phyloP scores from a whole-genome alignment of 1,140 invertebrate genomes.

The Penaeus vannamei region DNA sequence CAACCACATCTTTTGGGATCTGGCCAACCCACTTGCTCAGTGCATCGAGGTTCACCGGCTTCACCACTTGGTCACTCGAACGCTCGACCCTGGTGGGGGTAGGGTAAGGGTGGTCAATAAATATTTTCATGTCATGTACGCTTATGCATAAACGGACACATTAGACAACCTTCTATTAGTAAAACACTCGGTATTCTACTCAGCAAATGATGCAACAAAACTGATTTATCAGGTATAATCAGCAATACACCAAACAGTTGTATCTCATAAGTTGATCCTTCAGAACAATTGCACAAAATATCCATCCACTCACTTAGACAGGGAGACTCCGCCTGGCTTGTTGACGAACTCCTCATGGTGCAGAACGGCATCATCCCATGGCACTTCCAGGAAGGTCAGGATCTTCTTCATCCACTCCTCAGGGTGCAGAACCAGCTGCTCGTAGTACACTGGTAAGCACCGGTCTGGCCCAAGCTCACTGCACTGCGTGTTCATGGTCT shows the following conservation, averaged over 20 bases:
- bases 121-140: background rate
- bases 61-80: constrained; percentile 98
- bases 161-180: no score
- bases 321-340: constrained; percentile 90
- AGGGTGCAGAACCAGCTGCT: constrained; percentile 96
- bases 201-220: no score
- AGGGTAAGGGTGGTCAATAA: background rate
- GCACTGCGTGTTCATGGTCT: constrained; percentile 95
- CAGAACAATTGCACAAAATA: background rate
- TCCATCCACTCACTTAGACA: constrained; percentile 72
- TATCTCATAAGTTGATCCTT: no score
- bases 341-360: constrained; percentile 98
- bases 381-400: constrained; percentile 90
- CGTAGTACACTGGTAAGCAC: constrained; percentile 95
- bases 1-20: constrained; percentile 90
- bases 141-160: no score
- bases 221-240: no score
- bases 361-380: constrained; percentile 96
- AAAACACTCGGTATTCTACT: no score
- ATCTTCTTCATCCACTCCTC: constrained; percentile 91
- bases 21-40: constrained; percentile 96
- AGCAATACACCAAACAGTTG: background rate
- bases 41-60: constrained; percentile 97
- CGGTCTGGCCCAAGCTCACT: constrained; percentile 84
- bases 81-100: constrained; percentile 87